phyloP scores from a whole-genome alignment of 2,888 invertebrate genomes.

The Polyommatus iphigenia region DNA sequence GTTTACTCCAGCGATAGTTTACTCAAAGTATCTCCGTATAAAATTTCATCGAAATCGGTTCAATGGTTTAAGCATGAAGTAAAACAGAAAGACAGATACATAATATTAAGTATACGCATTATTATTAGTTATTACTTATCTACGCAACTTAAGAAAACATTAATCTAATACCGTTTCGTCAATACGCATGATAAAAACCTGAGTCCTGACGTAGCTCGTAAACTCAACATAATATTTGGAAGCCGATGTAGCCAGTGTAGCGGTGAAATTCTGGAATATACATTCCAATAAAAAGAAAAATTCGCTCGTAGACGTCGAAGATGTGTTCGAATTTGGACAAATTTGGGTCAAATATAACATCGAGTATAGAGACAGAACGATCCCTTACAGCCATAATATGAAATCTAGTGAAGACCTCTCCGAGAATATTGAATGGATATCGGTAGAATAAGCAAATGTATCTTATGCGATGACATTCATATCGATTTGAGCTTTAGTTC shows the following conservation, averaged over 20 bases:
- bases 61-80: too few species aligned
- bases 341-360: slow-evolving; percentile 68
- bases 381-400: slow-evolving; percentile 63
- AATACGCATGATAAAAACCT: neutral
- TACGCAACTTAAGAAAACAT: neutral
- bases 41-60: too few species aligned
- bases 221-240: slow-evolving; percentile 28
- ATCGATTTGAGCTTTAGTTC: slow-evolving; percentile 23
- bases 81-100: too few species aligned
- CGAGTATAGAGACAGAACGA: slow-evolving; percentile 62
- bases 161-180: neutral
- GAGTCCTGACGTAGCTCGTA: slow-evolving; percentile 14
- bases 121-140: too few species aligned
- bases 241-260: slow-evolving; percentile 28
- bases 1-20: too few species aligned
- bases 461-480: slow-evolving; percentile 12
- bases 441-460: slow-evolving; percentile 38
- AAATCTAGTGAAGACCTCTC: slow-evolving; percentile 57
- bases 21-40: neutral
- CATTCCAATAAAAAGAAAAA: slow-evolving; percentile 65
- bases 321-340: slow-evolving; percentile 69
- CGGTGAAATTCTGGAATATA: slow-evolving; percentile 34
- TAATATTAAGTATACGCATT: too few species aligned
- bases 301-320: slow-evolving; percentile 61
- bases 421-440: slow-evolving; percentile 58